Evolutionary conservation across 1,140 invertebrate species (phyloP).

Genomic region (Oncopodura yosiiana): DNA sequence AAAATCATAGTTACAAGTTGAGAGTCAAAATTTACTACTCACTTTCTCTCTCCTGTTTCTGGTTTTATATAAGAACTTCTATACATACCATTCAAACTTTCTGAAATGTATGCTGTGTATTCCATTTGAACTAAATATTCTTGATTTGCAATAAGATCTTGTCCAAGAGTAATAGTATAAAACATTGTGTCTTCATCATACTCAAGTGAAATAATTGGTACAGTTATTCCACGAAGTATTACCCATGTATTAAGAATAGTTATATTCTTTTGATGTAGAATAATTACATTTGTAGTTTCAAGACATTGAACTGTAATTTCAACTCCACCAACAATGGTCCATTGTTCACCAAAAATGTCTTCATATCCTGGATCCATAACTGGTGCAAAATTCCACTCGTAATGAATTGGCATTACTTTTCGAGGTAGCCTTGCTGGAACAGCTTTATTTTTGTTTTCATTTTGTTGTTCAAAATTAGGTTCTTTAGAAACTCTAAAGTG

Average conservation of each 20-base stretch:
- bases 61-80: slow-evolving; percentile 61
- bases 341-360: slow-evolving; percentile 29
- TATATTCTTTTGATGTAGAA: slow-evolving; percentile 60
- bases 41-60: slow-evolving; percentile 53
- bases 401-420: background rate
- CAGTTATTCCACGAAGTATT: background rate
- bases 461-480: too few relatives aligned
- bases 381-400: background rate
- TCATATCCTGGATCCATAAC: slow-evolving; percentile 12
- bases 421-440: slow-evolving; percentile 16
- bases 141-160: slow-evolving; percentile 46
- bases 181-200: slow-evolving; percentile 50
- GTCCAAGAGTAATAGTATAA: slow-evolving; percentile 55
- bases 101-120: slow-evolving; percentile 36
- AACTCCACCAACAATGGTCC: slow-evolving; percentile 48
- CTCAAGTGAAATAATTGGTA: background rate
- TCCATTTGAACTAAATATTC: slow-evolving; percentile 56
- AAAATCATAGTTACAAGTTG: too few relatives aligned
- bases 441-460: too few relatives aligned
- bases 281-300: slow-evolving; percentile 57
- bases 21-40: too few relatives aligned
- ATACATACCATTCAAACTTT: slow-evolving; percentile 64
- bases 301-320: slow-evolving; percentile 54
- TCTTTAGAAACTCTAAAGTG: too few relatives aligned
- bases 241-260: slow-evolving; percentile 44